A percentile compares a stretch with the other conserved stretches of the same genome.
These are phyloP conservation scores for Odontamblyopus rebecca DNA, from an alignment of 2,797 vertebrate genomes.

Conservation along the genomic window DNA sequence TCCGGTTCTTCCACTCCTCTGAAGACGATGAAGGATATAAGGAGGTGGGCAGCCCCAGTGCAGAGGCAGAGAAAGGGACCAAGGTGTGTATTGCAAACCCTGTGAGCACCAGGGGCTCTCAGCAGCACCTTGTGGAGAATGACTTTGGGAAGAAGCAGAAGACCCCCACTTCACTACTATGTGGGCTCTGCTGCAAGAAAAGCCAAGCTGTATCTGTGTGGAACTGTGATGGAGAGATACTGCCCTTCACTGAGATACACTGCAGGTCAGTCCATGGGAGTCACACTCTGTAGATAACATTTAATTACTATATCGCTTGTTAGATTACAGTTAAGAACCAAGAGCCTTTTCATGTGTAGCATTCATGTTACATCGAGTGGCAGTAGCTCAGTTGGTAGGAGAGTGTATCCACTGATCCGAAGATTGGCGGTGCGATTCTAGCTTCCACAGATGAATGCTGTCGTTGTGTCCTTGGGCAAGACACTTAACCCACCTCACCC, in stretches of 20 bases:
- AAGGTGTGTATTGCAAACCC: constrained; percentile 19
- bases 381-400: too few species aligned
- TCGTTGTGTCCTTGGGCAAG: too few species aligned
- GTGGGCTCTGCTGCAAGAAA: constrained; percentile 71
- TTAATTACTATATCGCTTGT: too few species aligned
- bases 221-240: constrained; percentile 86
- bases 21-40: constrained; percentile 47
- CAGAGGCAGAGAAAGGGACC: constrained; percentile 27
- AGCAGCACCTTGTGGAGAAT: constrained; percentile 57
- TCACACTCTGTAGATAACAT: neutral
- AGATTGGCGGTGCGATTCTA: too few species aligned
- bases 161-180: constrained; percentile 46
- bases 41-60: constrained; percentile 15
- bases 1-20: constrained; percentile 71
- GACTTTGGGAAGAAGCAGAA: constrained; percentile 29
- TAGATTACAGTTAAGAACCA: neutral
- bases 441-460: too few species aligned
- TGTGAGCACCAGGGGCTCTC: constrained; percentile 55
- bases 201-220: constrained; percentile 74
- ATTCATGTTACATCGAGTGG: neutral
- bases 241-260: constrained; percentile 71
- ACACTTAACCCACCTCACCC: too few species aligned
- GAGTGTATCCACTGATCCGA: too few species aligned
- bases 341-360: neutral
- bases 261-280: constrained; percentile 64